These are phyloP conservation scores for Microctonus hyperodae DNA, from an alignment of 2,888 invertebrate species.

Conservation along the genomic window DNA sequence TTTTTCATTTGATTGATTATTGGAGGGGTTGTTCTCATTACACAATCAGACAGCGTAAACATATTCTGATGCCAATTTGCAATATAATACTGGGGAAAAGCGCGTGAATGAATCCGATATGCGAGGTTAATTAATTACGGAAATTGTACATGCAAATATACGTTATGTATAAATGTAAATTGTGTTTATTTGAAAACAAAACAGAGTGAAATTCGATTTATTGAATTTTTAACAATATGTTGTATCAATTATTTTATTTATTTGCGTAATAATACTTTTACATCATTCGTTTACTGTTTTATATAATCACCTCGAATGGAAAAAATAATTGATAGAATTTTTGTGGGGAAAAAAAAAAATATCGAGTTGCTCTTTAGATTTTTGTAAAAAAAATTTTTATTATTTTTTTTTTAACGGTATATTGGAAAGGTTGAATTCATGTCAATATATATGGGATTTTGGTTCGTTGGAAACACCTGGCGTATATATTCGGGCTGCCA, in stretches of 20 bases:
- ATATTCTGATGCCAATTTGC: background rate
- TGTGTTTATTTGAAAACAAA: no score
- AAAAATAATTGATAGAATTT: no score
- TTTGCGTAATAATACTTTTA: no score
- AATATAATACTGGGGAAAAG: background rate
- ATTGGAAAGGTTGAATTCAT: slow-evolving; percentile 28
- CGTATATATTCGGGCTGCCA: slow-evolving; percentile 31
- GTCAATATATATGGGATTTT: slow-evolving; percentile 27
- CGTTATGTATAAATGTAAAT: background rate
- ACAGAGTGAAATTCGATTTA: no score
- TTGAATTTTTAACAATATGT: no score
- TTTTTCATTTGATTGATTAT: background rate
- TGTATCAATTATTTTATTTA: no score
- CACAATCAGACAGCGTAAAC: background rate
- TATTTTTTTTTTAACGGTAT: slow-evolving; percentile 12
- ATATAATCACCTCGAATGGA: no score
- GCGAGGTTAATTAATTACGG: slow-evolving; percentile 15
- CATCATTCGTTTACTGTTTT: no score
- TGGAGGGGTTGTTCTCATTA: background rate
- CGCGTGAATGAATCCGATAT: slow-evolving; percentile 24
- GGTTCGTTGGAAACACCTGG: slow-evolving; percentile 33
- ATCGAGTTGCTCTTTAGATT: no score
- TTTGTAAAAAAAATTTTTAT: no score
- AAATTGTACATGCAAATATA: background rate
- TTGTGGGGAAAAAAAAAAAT: no score